Percentiles rank a stretch among this genome's conserved stretches.
phyloP scores from a whole-genome alignment of 2,113 vertebrate genomes.

The Phrynosoma platyrhinos region DNA sequence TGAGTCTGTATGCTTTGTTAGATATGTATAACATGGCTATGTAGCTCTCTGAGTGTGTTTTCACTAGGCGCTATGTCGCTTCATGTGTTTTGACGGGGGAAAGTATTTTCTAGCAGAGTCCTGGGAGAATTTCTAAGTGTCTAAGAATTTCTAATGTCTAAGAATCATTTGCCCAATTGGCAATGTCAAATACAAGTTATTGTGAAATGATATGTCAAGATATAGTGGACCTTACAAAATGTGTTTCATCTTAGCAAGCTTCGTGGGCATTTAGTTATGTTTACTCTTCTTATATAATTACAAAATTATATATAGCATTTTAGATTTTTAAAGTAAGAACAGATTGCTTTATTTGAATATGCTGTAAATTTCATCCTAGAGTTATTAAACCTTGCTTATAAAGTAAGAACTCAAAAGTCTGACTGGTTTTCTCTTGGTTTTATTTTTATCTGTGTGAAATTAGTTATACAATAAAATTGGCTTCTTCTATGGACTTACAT shows the following conservation, averaged over 20 bases:
- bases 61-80: no score
- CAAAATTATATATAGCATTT: neutral
- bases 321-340: neutral
- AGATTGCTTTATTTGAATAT: neutral
- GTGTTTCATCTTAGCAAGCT: neutral
- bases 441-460: neutral
- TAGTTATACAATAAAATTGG: neutral
- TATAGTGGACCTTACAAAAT: neutral
- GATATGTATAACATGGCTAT: no score
- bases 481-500: neutral
- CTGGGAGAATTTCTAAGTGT: no score
- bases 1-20: no score
- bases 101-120: no score
- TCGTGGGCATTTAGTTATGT: no score
- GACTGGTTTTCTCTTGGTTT: neutral
- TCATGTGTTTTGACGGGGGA: no score
- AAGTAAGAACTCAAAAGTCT: neutral
- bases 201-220: neutral
- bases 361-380: neutral
- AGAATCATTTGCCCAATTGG: no score
- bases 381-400: neutral
- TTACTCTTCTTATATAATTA: neutral
- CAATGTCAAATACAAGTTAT: no score
- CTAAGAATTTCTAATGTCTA: no score
- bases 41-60: no score